Conservation (phyloP, 1,140 invertebrate genomes). For the Thaumatotibia leucotreta region DNA sequence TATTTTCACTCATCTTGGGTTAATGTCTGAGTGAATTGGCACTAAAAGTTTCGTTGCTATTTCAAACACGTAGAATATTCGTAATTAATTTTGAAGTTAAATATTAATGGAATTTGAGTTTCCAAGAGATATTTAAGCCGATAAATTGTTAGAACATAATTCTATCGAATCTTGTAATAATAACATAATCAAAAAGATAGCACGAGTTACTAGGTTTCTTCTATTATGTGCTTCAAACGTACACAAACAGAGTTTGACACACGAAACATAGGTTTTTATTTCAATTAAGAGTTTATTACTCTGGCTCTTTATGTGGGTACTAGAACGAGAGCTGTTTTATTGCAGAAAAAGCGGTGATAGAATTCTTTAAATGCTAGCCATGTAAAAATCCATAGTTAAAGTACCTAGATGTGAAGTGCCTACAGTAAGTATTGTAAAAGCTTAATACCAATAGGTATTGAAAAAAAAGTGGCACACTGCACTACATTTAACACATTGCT, state of each 20-base stretch:
- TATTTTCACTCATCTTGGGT: not conserved
- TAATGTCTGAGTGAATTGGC: not conserved
- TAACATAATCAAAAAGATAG: not conserved
- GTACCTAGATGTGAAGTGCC: not conserved
- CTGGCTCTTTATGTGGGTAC: constrained; percentile 11
- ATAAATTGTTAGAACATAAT: not conserved
- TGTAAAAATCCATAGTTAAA: not conserved
- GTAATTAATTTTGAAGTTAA: not conserved
- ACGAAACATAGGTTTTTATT: constrained; percentile 27
- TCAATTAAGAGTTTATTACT: constrained; percentile 24
- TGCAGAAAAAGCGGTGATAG: not conserved
- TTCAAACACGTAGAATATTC: not conserved
- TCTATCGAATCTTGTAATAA: not conserved
- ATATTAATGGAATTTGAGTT: not conserved
- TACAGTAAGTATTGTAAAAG: not conserved
- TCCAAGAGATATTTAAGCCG: not conserved
- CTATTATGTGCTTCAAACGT: no score
- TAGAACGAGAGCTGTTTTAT: not conserved
- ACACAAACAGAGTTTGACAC: no score
- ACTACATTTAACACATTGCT: no score
- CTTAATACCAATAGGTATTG: no score
- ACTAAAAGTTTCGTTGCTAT: not conserved
- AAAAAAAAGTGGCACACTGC: no score
- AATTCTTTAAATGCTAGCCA: not conserved
- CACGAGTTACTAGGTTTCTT: no score